Evolutionary conservation across 2,888 invertebrate species (phyloP).

Genomic region (Dascillus cervinus): DNA sequence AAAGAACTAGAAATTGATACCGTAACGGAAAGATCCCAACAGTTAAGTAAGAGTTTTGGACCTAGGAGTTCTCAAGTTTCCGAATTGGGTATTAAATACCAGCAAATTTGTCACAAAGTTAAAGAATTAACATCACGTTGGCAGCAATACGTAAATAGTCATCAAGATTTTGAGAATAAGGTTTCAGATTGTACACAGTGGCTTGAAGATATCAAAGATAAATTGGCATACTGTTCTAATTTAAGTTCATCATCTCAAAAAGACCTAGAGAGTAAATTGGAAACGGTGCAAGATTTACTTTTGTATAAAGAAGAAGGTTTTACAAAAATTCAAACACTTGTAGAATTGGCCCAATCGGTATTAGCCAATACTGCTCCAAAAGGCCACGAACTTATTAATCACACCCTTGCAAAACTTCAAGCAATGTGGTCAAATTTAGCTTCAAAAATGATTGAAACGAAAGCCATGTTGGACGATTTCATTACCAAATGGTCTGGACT

Average conservation of each 20-base stretch:
- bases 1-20: slow-evolving; percentile 90
- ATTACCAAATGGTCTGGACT: slow-evolving; percentile 89
- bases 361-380: slow-evolving; percentile 83
- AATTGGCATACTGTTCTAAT: slow-evolving; percentile 81
- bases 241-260: slow-evolving; percentile 73
- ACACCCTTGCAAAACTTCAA: slow-evolving; percentile 73
- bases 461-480: slow-evolving; percentile 78
- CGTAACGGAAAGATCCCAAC: slow-evolving; percentile 85
- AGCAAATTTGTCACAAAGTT: slow-evolving; percentile 80
- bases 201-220: slow-evolving; percentile 75
- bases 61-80: slow-evolving; percentile 77
- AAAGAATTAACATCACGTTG: slow-evolving; percentile 87
- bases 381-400: slow-evolving; percentile 83
- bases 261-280: slow-evolving; percentile 78
- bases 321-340: slow-evolving; percentile 74
- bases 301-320: slow-evolving; percentile 92
- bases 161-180: slow-evolving; percentile 80
- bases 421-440: slow-evolving; percentile 85
- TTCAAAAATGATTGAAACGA: slow-evolving; percentile 84
- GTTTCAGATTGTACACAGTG: slow-evolving; percentile 73
- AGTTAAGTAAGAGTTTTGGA: slow-evolving; percentile 66
- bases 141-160: slow-evolving; percentile 84
- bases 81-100: slow-evolving; percentile 87
- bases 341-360: slow-evolving; percentile 87
- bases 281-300: slow-evolving; percentile 76